Conservation (phyloP, 2,888 invertebrate species). For the Parasteatoda lunata region DNA sequence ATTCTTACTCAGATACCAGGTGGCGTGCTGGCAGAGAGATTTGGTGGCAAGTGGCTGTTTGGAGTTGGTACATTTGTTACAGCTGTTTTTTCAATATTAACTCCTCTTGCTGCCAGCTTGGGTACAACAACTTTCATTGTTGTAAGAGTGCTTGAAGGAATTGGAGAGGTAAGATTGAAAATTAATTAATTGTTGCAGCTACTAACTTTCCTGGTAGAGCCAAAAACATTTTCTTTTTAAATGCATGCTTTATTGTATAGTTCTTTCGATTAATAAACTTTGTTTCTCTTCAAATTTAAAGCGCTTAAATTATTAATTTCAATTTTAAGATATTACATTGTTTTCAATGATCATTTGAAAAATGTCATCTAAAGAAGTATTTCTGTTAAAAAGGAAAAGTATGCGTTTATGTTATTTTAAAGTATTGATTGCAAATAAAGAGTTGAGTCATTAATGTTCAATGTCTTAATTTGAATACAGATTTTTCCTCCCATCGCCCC, state of each 20-base stretch:
- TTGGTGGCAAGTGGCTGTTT: slow-evolving; percentile 90
- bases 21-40: slow-evolving; percentile 86
- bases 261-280: neutral
- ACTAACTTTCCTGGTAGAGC: neutral
- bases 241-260: neutral
- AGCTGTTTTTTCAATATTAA: slow-evolving; percentile 85
- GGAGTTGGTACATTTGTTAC: slow-evolving; percentile 82
- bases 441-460: too few species aligned
- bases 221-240: neutral
- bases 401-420: too few species aligned
- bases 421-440: too few species aligned
- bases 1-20: slow-evolving; percentile 88
- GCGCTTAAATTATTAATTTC: neutral
- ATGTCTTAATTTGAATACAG: too few species aligned
- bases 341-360: neutral
- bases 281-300: neutral
- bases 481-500: too few species aligned
- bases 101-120: slow-evolving; percentile 84
- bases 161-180: slow-evolving; percentile 81
- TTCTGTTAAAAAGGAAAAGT: too few species aligned
- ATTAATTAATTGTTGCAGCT: neutral
- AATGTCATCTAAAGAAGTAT: too few species aligned
- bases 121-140: slow-evolving; percentile 83
- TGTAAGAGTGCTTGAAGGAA: slow-evolving; percentile 84
- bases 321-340: neutral